phyloP scores from a whole-genome alignment of 2,113 vertebrate genomes.

The Indri indri region DNA sequence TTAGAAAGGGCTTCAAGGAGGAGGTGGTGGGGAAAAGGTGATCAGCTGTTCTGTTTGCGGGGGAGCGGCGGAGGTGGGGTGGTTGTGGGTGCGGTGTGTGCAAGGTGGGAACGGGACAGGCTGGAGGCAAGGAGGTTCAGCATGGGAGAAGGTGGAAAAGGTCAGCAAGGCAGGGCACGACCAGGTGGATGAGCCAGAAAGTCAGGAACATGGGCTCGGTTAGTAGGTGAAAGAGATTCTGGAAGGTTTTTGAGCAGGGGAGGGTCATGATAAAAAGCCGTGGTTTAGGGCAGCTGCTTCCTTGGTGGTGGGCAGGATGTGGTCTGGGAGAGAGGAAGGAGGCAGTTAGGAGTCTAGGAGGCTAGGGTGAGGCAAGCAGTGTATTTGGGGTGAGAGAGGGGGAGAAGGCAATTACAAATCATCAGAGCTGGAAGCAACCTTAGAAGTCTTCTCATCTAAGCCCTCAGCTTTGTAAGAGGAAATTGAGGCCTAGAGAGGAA shows the following conservation, averaged over 20 bases:
- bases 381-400: background rate
- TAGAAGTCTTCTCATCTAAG: background rate
- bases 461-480: background rate
- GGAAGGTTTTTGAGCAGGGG: background rate
- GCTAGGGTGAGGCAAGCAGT: background rate
- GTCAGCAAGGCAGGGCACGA: background rate
- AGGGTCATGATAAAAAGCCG: background rate
- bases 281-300: background rate
- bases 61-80: background rate
- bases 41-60: background rate
- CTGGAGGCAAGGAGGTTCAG: background rate
- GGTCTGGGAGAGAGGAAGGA: background rate
- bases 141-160: background rate
- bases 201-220: background rate
- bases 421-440: background rate
- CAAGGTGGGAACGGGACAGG: background rate
- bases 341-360: background rate
- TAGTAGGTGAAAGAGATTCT: background rate
- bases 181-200: background rate
- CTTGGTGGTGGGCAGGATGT: background rate
- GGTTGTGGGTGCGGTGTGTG: background rate
- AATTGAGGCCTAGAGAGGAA: background rate
- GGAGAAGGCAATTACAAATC: background rate
- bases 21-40: background rate
- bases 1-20: background rate